Percentiles rank a stretch among this genome's conserved stretches.
Evolutionary conservation across 2,888 invertebrate genomes (phyloP).

Genomic region (Cetonia aurata): DNA sequence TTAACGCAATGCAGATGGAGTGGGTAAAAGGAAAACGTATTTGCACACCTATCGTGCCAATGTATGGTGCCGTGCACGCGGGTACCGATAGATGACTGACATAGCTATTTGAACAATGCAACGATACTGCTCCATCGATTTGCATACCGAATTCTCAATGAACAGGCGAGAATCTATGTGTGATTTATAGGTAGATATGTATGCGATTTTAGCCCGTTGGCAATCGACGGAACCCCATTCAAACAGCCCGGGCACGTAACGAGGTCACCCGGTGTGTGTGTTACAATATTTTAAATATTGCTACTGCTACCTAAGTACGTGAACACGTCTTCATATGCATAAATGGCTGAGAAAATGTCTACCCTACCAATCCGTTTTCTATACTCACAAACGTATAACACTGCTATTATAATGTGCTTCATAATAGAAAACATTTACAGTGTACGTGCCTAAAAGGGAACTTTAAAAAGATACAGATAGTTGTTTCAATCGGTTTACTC

Average conservation of each 20-base stretch:
- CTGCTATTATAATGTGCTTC: not conserved
- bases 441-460: no score
- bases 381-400: not conserved
- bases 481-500: no score
- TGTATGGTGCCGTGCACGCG: constrained; percentile 14
- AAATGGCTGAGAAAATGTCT: constrained; percentile 10
- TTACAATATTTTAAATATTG: constrained; percentile 24
- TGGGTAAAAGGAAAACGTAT: constrained; percentile 23
- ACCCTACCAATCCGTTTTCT: not conserved
- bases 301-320: constrained; percentile 18
- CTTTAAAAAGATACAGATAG: no score
- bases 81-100: constrained; percentile 30
- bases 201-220: constrained; percentile 40
- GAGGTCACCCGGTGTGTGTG: constrained; percentile 46
- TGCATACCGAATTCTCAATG: constrained; percentile 38
- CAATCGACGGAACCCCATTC: constrained; percentile 45
- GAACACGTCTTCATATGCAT: not conserved
- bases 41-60: constrained; percentile 24
- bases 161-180: constrained; percentile 34
- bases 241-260: constrained; percentile 48
- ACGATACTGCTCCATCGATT: constrained; percentile 36
- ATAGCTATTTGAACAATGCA: constrained; percentile 38
- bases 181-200: constrained; percentile 37
- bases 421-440: no score
- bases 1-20: not conserved